These are phyloP conservation scores for Chroicocephalus ridibundus DNA, from an alignment of 2,113 vertebrate species.

Conservation along the genomic window DNA sequence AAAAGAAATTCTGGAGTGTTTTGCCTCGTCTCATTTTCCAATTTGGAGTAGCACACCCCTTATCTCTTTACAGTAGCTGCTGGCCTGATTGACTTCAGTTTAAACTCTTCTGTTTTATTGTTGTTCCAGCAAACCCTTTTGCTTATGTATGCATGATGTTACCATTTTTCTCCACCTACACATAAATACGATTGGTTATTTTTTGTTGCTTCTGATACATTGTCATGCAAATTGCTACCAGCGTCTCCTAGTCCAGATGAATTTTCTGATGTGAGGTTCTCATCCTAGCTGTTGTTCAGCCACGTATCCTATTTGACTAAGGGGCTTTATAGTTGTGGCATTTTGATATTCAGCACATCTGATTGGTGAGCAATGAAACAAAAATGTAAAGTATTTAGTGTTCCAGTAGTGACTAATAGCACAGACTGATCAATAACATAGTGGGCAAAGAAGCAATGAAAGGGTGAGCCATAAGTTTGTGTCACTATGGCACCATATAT, in stretches of 20 bases:
- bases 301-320: background rate
- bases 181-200: background rate
- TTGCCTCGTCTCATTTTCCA: background rate
- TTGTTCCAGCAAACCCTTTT: background rate
- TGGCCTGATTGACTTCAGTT: background rate
- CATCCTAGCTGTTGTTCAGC: background rate
- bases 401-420: background rate
- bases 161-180: background rate
- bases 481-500: background rate
- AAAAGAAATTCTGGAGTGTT: background rate
- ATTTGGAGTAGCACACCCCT: background rate
- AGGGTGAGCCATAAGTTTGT: constrained; percentile 25
- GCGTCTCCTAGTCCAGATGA: background rate
- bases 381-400: background rate
- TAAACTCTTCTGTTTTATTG: background rate
- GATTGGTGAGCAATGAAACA: background rate
- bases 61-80: background rate
- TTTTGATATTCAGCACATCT: constrained; percentile 1
- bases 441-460: constrained; percentile 37
- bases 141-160: background rate
- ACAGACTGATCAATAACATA: constrained; percentile 19
- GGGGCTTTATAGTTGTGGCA: background rate
- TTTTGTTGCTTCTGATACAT: constrained; percentile 1
- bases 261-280: constrained; percentile 23
- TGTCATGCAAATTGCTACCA: constrained; percentile 43